A percentile compares a stretch with the other conserved stretches of the same genome.
Evolutionary conservation across 2,113 vertebrate species (phyloP).

Genomic region (Orycteropus afer): DNA sequence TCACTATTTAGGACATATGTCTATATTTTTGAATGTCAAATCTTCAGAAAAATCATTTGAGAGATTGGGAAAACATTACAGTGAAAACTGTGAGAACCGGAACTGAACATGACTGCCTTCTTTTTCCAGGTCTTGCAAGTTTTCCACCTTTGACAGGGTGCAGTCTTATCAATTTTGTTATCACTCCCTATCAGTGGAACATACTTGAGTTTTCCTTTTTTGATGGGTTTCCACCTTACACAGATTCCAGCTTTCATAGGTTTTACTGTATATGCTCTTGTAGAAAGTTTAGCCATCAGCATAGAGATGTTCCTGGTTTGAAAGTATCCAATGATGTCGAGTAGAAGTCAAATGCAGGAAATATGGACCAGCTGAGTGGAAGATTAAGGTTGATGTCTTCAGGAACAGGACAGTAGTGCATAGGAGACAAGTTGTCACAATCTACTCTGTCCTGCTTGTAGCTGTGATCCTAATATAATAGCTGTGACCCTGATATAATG

Average conservation of each 20-base stretch:
- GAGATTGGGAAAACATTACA: background rate
- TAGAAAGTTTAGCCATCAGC: background rate
- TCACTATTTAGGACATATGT: background rate
- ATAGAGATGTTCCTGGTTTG: background rate
- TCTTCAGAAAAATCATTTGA: constrained; percentile 8
- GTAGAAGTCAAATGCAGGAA: background rate
- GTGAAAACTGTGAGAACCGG: background rate
- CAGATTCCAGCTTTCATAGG: background rate
- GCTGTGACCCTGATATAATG: background rate
- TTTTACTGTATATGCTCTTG: background rate
- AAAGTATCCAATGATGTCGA: background rate
- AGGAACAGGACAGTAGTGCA: background rate
- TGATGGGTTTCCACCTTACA: background rate
- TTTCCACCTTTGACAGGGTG: background rate
- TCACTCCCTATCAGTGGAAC: background rate
- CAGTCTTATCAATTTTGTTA: background rate
- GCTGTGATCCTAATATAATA: background rate
- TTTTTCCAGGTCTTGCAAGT: background rate
- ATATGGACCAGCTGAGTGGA: background rate
- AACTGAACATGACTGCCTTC: background rate
- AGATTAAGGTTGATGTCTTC: background rate
- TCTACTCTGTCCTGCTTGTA: background rate
- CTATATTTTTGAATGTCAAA: background rate
- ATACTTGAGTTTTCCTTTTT: background rate
- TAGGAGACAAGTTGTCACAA: background rate